Percentiles rank a stretch among this genome's conserved stretches.
phyloP scores from a whole-genome alignment of 2,113 vertebrate genomes.

The Trogon surrucura region DNA sequence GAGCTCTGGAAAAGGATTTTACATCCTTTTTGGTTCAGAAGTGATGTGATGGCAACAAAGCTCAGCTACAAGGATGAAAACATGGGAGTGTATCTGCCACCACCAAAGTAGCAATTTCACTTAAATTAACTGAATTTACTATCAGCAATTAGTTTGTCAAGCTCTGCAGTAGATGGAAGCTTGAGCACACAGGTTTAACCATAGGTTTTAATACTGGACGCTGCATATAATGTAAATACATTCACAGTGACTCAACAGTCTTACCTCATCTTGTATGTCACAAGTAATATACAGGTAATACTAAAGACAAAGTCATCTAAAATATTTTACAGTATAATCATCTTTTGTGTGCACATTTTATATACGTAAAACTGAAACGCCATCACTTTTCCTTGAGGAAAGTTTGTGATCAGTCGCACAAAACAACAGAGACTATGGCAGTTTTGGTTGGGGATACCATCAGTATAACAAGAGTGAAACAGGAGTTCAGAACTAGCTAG shows the following conservation, averaged over 20 bases:
- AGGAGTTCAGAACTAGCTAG: not conserved
- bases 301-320: not conserved
- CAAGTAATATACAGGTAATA: not conserved
- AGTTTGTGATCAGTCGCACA: not conserved
- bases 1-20: not conserved
- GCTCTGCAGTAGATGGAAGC: not conserved
- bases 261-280: not conserved
- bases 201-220: not conserved
- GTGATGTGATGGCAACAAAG: not conserved
- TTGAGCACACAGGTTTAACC: not conserved
- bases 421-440: not conserved
- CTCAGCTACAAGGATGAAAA: not conserved
- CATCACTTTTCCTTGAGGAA: not conserved
- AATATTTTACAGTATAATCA: not conserved
- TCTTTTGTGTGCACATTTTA: not conserved
- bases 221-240: not conserved
- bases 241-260: not conserved
- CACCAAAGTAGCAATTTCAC: not conserved
- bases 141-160: not conserved
- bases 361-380: not conserved
- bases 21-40: not conserved
- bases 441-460: not conserved
- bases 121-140: not conserved
- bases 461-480: not conserved
- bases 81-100: not conserved